Base-by-base conservation (phyloP, 2,113 vertebrate species). In the Furnarius figulus region DNA sequence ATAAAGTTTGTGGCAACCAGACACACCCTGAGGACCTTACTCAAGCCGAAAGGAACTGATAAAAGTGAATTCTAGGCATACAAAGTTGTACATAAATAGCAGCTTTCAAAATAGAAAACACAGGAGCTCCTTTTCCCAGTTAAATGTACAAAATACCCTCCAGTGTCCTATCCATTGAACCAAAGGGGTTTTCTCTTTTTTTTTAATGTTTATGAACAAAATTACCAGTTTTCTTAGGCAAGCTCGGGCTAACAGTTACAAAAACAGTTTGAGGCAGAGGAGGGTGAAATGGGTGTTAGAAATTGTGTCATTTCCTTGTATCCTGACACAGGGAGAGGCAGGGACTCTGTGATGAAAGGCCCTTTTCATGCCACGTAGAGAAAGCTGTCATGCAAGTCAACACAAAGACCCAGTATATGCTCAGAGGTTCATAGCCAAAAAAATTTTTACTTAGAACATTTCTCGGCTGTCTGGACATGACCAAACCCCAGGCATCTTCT, bases 361-460 rank as follows among this genome's bases (percentile, higher is more conserved):
- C 46, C 80, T 93, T 97, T 96, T 94, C 82, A 94, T 74, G 77
- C 35, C 85, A 74, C 10, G 4, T 42, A 55, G 90, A 86, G 78
- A 94, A 95, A 85, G 74, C 67, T 90, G 80, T 90, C 89, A 30
- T 89, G 40, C 82, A 96, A 74, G 82, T 89, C 62, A 78, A 30
- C 73, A 96, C 87, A 97, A 91, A 96, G 89, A 42, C 23, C 67
- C 84, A 89, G 68, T 97, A 6, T 97, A 47, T 84, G 71, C 79
- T 67, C 52, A 24, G 59, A 88, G 49, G 14, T 94, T 28, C 25
- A 63, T 9, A 72, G 67, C 82, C 91, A 95, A 59, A 40, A 18
- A 37, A 25, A 30, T 33, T 77, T 92, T 84, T 68, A 22, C 63
- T 91, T 61, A 13, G 56, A 72, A 56, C 53, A 50, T 71, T 74